Evolutionary conservation across 2,888 invertebrate genomes (phyloP), one percentile per base, ranked within the genome.

Genomic region (Pachydiplax longipennis): DNA sequence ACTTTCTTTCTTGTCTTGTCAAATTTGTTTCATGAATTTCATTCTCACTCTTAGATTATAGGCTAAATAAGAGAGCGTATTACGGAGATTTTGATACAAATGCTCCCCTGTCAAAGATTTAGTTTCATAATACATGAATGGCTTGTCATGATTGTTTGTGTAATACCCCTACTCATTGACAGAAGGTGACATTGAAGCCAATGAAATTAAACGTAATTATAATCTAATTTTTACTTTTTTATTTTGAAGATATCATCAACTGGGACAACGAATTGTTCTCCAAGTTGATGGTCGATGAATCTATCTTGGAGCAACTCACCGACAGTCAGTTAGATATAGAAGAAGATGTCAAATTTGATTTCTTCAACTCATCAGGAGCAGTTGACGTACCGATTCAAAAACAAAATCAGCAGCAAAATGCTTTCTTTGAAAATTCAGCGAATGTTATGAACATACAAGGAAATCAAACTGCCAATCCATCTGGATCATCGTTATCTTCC

Each of bases 181-280:
- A 53, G 1, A 53, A 53, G 53, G 8, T 53, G 18, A 15, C 53
- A 18, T 44, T 44, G 44, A 44, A 44, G 44, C 44, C 10, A 8
- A 6, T 10, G 18, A 8, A 13, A 53, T 15, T 31, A 2, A 0
- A 25, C 25, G 25, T 73, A 31, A 0, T 73, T 25, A 5, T 10
- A 4, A 25, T 22, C 25, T 44, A 10, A 81, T 37, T 4, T 37
- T 3, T 82, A 8, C 8, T 0, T n/a, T 2, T 0, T 65, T 22
- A 35, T n/a, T 65, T 83, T 35, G 0, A 37, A 87, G 87, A 87
- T 61, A 61, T 87, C n/a, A 87, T 87, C n/a, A 87, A n/a, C 37
- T 87, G 87, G 87, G 87, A 87, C 37, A 87, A 87, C 37, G 87
- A 87, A 18, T 61, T 87, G 18, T 58, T 87, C 31, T 61, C 87